These are phyloP conservation scores for Drosophila pectinifera DNA, from an alignment of 1,140 invertebrate genomes.

Conservation along the genomic window DNA sequence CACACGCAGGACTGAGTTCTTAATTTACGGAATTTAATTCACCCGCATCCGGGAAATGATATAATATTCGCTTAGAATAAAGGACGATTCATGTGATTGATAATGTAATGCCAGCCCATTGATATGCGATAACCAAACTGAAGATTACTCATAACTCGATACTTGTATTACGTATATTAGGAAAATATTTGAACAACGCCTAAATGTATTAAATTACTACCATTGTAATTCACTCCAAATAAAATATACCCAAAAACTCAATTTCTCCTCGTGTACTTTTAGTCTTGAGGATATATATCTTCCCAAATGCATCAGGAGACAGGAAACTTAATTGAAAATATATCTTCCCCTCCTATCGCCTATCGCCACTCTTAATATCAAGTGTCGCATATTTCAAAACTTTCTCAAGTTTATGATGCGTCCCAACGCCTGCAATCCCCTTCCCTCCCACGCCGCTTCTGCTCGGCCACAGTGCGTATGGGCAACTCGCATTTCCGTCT, in stretches of 20 bases:
- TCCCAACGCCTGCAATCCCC: background rate
- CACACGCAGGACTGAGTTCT: background rate
- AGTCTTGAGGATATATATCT: background rate
- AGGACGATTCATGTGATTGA: conserved; percentile 53
- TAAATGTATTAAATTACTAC: conserved; percentile 23
- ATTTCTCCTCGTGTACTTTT: background rate
- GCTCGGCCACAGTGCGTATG: conserved; percentile 35
- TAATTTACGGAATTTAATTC: background rate
- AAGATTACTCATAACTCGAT: conserved; percentile 7
- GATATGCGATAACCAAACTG: conserved; percentile 25
- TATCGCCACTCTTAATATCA: background rate
- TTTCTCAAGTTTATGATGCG: conserved; percentile 27
- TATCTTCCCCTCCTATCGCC: background rate
- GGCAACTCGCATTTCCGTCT: conserved; percentile 51
- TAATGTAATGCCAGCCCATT: conserved; percentile 54
- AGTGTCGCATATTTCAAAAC: conserved; percentile 35
- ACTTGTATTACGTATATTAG: conserved; percentile 16
- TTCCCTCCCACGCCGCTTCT: background rate
- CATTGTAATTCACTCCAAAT: conserved; percentile 24
- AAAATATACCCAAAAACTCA: conserved; percentile 12
- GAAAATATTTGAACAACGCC: conserved; percentile 19
- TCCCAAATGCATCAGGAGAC: background rate
- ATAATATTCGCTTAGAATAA: conserved; percentile 16
- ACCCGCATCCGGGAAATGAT: background rate
- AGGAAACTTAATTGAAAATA: conserved; percentile 18